These are phyloP conservation scores for Carettochelys insculpta DNA, from an alignment of 2,113 vertebrate genomes.

Conservation along the genomic window DNA sequence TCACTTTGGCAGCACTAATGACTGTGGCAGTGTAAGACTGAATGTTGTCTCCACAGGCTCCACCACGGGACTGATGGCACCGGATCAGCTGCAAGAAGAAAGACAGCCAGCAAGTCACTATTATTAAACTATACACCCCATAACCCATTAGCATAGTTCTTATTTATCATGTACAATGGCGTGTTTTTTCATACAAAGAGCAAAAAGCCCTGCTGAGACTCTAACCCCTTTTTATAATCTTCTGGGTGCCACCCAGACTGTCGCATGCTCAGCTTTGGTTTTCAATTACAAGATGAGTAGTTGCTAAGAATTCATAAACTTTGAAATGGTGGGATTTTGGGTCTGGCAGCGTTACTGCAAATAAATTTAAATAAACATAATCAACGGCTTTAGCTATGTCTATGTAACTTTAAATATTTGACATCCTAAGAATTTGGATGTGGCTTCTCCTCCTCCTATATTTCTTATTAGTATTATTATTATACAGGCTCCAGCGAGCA, in stretches of 20 bases:
- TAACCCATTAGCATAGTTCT: constrained; percentile 70
- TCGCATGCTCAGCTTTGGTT: constrained; percentile 68
- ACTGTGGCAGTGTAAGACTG: constrained; percentile 99
- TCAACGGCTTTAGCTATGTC: constrained; percentile 76
- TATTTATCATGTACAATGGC: constrained; percentile 70
- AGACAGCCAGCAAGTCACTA: constrained; percentile 62
- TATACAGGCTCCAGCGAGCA: constrained; percentile 37
- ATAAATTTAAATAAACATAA: constrained; percentile 81
- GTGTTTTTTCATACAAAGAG: constrained; percentile 72
- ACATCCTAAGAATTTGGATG: constrained; percentile 70
- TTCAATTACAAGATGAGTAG: constrained; percentile 77
- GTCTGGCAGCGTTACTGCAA: constrained; percentile 76
- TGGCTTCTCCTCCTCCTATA: constrained; percentile 13
- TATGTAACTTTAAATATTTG: constrained; percentile 78
- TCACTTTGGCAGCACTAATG: constrained; percentile 98
- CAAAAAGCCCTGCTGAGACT: constrained; percentile 76
- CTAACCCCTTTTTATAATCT: constrained; percentile 77
- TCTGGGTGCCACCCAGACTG: constrained; percentile 79
- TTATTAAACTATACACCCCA: constrained; percentile 72
- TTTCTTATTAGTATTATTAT: constrained; percentile 36
- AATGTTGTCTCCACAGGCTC: constrained; percentile 96
- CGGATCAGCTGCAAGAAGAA: constrained; percentile 87
- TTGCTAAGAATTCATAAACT: constrained; percentile 80
- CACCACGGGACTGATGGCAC: constrained; percentile 97
- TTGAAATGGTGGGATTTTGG: constrained; percentile 72